Conservation (phyloP, 2,888 invertebrate species). For the Bombylius discolor region DNA sequence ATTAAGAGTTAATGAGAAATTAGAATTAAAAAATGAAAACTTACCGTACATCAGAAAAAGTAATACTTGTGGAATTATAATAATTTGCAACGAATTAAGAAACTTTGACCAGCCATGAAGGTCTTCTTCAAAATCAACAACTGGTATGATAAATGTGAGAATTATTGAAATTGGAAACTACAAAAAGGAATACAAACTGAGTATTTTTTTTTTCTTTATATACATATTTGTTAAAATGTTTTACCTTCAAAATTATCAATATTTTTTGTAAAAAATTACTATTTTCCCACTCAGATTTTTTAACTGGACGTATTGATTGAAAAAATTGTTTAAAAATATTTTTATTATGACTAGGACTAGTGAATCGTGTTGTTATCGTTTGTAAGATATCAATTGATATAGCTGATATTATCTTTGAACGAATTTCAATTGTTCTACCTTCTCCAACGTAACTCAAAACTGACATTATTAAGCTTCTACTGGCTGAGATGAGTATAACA, state of each 20-base stretch:
- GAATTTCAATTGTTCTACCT: no score
- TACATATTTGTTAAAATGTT: background rate
- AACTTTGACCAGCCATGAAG: background rate
- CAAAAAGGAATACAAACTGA: conserved; percentile 14
- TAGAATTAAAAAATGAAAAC: background rate
- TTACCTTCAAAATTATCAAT: conserved; percentile 10
- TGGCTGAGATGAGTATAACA: no score
- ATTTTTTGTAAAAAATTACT: conserved; percentile 1
- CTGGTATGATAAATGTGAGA: conserved; percentile 43
- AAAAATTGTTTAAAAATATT: conserved; percentile 10
- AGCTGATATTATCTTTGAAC: no score
- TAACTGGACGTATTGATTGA: conserved; percentile 10
- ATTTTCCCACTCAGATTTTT: conserved; percentile 8
- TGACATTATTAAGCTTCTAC: no score
- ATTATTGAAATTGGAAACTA: conserved; percentile 40
- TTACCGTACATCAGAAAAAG: background rate
- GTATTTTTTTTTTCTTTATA: background rate
- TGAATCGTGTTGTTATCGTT: no score
- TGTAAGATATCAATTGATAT: no score
- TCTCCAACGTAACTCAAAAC: no score
- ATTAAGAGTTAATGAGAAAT: background rate
- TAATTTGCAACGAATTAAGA: background rate
- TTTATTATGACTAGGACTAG: conserved; percentile 2
- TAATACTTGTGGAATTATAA: background rate
- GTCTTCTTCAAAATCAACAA: conserved; percentile 39